phyloP scores from a whole-genome alignment of 2,888 invertebrate genomes.

The Ormyrus pomaceus region DNA sequence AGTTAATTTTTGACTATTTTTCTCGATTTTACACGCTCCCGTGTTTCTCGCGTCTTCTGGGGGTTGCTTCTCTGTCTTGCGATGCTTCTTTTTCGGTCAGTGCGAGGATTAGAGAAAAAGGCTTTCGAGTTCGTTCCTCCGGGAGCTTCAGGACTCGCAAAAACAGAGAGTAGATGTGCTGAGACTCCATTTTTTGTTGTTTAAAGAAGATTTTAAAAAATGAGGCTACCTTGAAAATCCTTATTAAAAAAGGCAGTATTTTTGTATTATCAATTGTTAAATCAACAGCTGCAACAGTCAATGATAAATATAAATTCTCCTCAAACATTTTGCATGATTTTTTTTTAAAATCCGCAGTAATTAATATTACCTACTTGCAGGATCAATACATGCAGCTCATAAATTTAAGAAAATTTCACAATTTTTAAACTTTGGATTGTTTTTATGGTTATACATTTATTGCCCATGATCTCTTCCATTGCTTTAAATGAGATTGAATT shows the following conservation, averaged over 20 bases:
- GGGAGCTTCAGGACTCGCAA: conserved; percentile 1
- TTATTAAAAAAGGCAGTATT: background rate
- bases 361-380: no score
- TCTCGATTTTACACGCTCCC: background rate
- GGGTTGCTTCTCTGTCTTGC: background rate
- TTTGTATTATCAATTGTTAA: no score
- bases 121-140: conserved; percentile 21
- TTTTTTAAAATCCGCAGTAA: no score
- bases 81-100: background rate
- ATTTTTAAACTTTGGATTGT: no score
- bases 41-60: conserved; percentile 1
- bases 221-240: background rate
- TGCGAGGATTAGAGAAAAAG: conserved; percentile 23
- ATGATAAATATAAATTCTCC: no score
- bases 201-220: conserved; percentile 28
- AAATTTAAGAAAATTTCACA: no score
- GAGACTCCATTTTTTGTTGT: background rate
- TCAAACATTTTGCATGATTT: no score
- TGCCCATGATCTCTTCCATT: no score
- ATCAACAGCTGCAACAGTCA: no score
- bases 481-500: no score
- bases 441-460: no score
- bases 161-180: conserved; percentile 1
- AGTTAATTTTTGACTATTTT: conserved; percentile 46
- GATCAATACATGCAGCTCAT: no score